These are phyloP conservation scores for Nematostella vectensis DNA, from an alignment of 92 coral and sea anemone species.

Conservation along the genomic window DNA sequence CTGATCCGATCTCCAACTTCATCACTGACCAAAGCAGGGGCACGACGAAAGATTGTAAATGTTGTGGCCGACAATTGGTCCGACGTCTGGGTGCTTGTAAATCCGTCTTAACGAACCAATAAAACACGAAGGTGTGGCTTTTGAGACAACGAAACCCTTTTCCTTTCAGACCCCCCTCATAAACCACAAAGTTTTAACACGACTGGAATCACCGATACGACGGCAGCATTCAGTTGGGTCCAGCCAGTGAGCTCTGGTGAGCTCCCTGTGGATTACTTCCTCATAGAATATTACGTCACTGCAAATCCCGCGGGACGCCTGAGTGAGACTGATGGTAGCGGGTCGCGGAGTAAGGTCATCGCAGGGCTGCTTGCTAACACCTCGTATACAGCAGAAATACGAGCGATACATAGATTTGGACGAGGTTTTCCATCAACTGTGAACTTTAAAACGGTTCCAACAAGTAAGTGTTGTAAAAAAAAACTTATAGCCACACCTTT, in stretches of 20 bases:
- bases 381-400: background rate
- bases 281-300: background rate
- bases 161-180: background rate
- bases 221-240: background rate
- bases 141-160: too few relatives aligned
- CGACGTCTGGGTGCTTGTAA: too few relatives aligned
- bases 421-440: background rate
- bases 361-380: background rate
- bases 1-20: too few relatives aligned
- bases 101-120: too few relatives aligned
- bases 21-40: too few relatives aligned
- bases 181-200: background rate
- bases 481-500: background rate
- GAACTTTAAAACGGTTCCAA: background rate
- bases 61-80: too few relatives aligned
- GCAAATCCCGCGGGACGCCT: background rate
- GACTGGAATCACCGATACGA: background rate
- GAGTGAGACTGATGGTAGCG: background rate
- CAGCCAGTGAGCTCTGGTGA: background rate
- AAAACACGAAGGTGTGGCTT: too few relatives aligned
- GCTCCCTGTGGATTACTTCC: background rate
- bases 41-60: too few relatives aligned
- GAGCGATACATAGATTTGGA: background rate
- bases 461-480: conserved; percentile 1
- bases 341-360: background rate